These are phyloP conservation scores for Strix occidentalis DNA, from an alignment of 2,797 vertebrate genomes.

Conservation along the genomic window DNA sequence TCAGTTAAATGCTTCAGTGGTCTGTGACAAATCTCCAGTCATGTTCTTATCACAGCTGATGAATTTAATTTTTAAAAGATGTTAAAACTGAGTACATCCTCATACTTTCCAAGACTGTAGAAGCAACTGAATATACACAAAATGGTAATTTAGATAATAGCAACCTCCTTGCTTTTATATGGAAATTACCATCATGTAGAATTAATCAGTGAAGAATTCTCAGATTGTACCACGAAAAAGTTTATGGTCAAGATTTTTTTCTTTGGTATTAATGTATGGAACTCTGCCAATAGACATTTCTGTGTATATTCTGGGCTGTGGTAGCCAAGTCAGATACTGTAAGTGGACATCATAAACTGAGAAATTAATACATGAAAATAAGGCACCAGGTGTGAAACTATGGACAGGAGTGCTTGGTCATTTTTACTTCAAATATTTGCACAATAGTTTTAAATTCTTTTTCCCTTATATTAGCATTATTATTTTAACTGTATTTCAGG, in stretches of 20 bases:
- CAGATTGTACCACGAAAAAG: background rate
- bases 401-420: background rate
- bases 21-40: constrained; percentile 33
- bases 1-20: constrained; percentile 42
- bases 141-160: background rate
- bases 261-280: background rate
- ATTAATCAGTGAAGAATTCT: background rate
- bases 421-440: background rate
- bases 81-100: background rate
- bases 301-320: background rate
- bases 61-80: constrained; percentile 33
- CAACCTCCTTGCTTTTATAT: background rate
- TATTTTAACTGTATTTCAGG: background rate
- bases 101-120: background rate
- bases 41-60: background rate
- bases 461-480: background rate
- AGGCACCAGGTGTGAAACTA: background rate
- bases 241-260: background rate
- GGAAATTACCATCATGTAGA: background rate
- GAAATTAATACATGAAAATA: background rate
- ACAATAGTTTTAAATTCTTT: background rate
- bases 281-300: background rate
- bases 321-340: background rate
- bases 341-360: background rate
- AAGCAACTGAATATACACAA: background rate